phyloP scores from a whole-genome alignment of 2,113 vertebrate species.

The Anguilla rostrata region DNA sequence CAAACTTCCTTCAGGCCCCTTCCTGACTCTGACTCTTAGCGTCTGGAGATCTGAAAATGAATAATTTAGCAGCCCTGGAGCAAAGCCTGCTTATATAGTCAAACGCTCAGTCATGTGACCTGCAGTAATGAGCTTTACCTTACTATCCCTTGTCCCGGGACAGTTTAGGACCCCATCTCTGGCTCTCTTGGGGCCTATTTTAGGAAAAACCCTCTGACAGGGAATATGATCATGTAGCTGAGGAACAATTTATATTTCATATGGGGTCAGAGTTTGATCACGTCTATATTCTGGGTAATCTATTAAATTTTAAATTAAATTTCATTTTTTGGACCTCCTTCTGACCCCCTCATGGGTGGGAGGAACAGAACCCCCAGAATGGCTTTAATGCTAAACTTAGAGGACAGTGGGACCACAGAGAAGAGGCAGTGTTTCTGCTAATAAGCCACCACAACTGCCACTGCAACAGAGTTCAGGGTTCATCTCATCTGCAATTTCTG shows the following conservation, averaged over 20 bases:
- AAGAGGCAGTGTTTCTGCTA: background rate
- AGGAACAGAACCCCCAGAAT: background rate
- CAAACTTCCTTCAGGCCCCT: background rate
- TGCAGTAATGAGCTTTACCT: constrained; percentile 1
- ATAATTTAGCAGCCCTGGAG: constrained; percentile 2
- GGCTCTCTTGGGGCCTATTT: background rate
- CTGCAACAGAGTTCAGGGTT: background rate
- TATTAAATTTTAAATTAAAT: background rate
- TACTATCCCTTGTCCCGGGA: background rate
- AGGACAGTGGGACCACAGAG: background rate
- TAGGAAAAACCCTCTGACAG: background rate
- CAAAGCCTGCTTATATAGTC: constrained; percentile 5
- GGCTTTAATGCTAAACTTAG: background rate
- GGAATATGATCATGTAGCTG: background rate
- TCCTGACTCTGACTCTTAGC: constrained; percentile 6
- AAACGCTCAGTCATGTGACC: too few species aligned
- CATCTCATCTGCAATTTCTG: background rate
- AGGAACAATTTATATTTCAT: constrained; percentile 5
- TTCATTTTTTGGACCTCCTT: background rate
- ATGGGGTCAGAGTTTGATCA: background rate
- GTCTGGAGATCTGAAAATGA: background rate
- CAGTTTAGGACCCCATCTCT: background rate
- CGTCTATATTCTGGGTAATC: background rate
- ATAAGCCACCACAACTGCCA: background rate
- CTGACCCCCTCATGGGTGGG: background rate